phyloP scores from a whole-genome alignment of 2,888 invertebrate genomes.

The Folsomia candida region DNA sequence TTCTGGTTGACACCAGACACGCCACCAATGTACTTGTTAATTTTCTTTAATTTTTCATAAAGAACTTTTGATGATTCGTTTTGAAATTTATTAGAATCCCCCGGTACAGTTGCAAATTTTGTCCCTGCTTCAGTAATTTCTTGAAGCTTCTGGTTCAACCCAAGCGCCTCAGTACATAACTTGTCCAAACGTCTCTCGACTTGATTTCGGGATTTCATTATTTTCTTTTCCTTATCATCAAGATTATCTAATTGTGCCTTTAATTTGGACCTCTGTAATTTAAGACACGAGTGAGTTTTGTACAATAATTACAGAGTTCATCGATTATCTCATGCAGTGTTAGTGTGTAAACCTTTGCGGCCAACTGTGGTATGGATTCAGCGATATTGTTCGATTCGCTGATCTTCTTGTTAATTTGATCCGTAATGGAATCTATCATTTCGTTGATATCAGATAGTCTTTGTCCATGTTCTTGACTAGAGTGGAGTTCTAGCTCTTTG shows the following conservation, averaged over 20 bases:
- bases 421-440: background rate
- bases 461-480: background rate
- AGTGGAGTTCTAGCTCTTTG: background rate
- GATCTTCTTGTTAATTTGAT: background rate
- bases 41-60: conserved; percentile 49
- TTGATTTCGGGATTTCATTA: too few species aligned
- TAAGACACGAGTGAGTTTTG: too few species aligned
- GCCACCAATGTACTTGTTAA: conserved; percentile 20
- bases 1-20: conserved; percentile 23
- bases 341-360: background rate
- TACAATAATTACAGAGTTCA: too few species aligned
- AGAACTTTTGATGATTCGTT: background rate
- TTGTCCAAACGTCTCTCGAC: conserved; percentile 19
- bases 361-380: background rate
- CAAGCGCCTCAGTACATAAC: background rate
- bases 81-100: conserved; percentile 6
- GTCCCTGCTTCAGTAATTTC: background rate
- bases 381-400: background rate
- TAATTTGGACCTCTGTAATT: too few species aligned
- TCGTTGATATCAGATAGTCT: background rate
- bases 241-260: too few species aligned
- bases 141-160: conserved; percentile 2
- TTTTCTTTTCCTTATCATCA: too few species aligned
- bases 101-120: conserved; percentile 20
- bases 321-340: too few species aligned